Percentiles rank a stretch among this genome's conserved stretches.
Conservation (phyloP, 2,888 invertebrate genomes). For the Zeuzera pyrina region DNA sequence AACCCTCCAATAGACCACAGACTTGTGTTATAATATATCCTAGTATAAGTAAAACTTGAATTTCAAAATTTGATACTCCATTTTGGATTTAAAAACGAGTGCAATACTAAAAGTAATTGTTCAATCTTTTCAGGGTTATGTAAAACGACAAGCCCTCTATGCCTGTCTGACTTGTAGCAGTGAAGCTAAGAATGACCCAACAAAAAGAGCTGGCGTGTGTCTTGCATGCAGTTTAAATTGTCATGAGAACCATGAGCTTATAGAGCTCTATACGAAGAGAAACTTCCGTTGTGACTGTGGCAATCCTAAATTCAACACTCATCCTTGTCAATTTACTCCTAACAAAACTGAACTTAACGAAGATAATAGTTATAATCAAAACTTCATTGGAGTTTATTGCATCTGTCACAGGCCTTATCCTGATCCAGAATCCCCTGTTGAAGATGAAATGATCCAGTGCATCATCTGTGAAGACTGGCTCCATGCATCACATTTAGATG, state of each 20-base stretch:
- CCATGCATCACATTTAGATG: conserved; percentile 84
- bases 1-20: too few relatives aligned
- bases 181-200: conserved; percentile 71
- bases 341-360: conserved; percentile 78
- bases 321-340: conserved; percentile 78
- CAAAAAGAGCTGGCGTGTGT: conserved; percentile 87
- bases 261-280: conserved; percentile 97
- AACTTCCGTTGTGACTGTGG: conserved; percentile 98
- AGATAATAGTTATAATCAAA: conserved; percentile 90
- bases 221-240: conserved; percentile 95
- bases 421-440: conserved; percentile 85
- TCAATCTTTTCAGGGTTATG: conserved; percentile 80
- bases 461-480: conserved; percentile 98
- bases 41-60: too few relatives aligned
- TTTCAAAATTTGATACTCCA: too few relatives aligned
- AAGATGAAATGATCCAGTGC: conserved; percentile 97
- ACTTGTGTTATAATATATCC: too few relatives aligned
- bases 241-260: conserved; percentile 95
- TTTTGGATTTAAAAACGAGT: too few relatives aligned
- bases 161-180: conserved; percentile 93
- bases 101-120: conserved; percentile 3
- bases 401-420: conserved; percentile 94
- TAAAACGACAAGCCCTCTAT: conserved; percentile 94
- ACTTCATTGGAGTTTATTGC: conserved; percentile 95
- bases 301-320: conserved; percentile 80